phyloP scores from a whole-genome alignment of 2,797 vertebrate genomes.

The Pipistrellus pygmaeus region DNA sequence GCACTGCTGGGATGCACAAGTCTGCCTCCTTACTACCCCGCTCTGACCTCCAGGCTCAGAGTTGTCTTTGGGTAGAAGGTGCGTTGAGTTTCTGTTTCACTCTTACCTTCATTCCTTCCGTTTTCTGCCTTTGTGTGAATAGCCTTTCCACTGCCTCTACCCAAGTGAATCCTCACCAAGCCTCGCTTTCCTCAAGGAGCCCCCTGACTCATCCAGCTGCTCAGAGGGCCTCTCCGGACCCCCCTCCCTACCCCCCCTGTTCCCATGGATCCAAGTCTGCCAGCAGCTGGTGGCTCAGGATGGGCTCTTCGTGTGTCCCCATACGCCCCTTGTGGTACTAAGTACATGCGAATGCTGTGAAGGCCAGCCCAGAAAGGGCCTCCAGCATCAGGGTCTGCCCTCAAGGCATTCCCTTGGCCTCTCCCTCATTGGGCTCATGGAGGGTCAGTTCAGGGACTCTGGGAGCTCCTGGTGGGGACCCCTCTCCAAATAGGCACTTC shows the following conservation, averaged over 20 bases:
- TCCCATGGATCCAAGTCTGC: not conserved
- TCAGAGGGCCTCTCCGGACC: not conserved
- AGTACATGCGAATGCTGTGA: not conserved
- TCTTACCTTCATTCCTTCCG: not conserved
- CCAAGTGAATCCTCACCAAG: not conserved
- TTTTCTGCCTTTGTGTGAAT: not conserved
- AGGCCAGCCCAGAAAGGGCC: not conserved
- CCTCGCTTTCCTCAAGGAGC: not conserved
- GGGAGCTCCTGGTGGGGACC: not conserved
- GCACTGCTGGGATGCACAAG: not conserved
- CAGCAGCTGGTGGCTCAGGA: not conserved
- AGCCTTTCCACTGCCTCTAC: not conserved
- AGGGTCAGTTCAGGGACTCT: not conserved
- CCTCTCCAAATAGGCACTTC: not conserved
- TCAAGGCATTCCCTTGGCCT: not conserved
- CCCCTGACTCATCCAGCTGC: not conserved
- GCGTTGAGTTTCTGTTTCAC: too few species aligned
- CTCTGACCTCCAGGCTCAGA: not conserved
- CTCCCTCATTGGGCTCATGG: not conserved
- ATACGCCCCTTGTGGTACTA: rapidly evolving
- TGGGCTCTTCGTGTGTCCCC: rapidly evolving
- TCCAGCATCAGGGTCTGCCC: not conserved
- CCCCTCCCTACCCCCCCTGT: rapidly evolving
- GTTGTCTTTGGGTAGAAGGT: too few species aligned
- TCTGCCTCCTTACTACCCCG: not conserved